A percentile compares a stretch with the other conserved stretches of the same genome.
Conservation (phyloP, 2,113 vertebrate species). For the Boulengeromyrus knoepffleri region DNA sequence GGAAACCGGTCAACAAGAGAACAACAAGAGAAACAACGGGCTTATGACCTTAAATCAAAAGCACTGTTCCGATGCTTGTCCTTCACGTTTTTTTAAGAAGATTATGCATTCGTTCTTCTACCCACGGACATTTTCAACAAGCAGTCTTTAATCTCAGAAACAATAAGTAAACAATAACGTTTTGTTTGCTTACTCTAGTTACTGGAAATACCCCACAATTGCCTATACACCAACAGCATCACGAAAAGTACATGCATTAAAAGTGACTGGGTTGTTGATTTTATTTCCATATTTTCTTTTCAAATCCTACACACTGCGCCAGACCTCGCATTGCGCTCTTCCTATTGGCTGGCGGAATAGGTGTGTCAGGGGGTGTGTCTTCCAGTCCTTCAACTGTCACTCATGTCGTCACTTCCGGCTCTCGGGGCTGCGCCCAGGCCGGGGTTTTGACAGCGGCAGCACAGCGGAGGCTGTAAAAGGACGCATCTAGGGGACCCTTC, state of each 20-base stretch:
- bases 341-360: conserved; percentile 51
- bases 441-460: conserved; percentile 61
- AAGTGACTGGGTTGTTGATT: too few relatives aligned
- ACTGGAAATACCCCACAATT: background rate
- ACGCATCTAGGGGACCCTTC: conserved; percentile 35
- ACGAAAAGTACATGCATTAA: background rate
- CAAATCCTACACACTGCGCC: background rate
- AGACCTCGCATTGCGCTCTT: background rate
- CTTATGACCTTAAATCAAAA: background rate
- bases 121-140: background rate
- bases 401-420: conserved; percentile 41
- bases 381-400: conserved; percentile 24
- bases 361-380: conserved; percentile 56
- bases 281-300: background rate
- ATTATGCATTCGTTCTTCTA: background rate
- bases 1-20: background rate
- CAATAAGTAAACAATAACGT: background rate
- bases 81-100: background rate
- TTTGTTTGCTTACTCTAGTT: background rate
- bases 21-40: background rate
- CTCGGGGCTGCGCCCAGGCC: conserved; percentile 34
- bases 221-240: background rate
- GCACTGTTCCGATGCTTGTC: background rate
- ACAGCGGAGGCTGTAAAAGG: conserved; percentile 44
- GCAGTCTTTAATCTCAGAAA: background rate